Base-by-base conservation (phyloP, 2,888 invertebrate species). In the Sinopyrophorus schimmeli region DNA sequence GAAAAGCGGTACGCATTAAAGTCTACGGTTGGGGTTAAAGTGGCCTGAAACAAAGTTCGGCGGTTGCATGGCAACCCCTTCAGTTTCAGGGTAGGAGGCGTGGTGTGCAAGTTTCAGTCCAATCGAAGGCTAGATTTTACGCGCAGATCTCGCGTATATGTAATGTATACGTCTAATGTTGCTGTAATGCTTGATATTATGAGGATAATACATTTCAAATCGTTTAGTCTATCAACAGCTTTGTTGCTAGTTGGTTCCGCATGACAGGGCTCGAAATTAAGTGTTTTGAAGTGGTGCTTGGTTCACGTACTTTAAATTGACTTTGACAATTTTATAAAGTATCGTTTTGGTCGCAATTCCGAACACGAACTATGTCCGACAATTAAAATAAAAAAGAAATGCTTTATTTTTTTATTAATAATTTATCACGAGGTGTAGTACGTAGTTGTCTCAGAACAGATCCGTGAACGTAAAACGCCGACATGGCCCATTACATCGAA, bases 151-250 rank as follows among this genome's bases (percentile, higher is more conserved):
- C 61, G 58, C 61, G 62, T 63, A 60, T 64, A 69, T 69, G 71
- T 70, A 73, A 73, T 72, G 71, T 70, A 70, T 70, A 64, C 71
- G 68, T 71, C 71, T 74, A 74, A 74, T 74, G 71, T 71, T 64
- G 65, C 71, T 71, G 74, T 74, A 74, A 74, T 74, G 71, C 67
- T 67, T 63, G 70, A 72, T 72, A 73, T 74, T 74, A 74, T 73
- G 68, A 70, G 67, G 69, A 72, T 73, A 73, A 73, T 72, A 72
- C 72, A 70, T 73, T 73, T 71, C 68, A 68, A 73, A 74, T 71
- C 72, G 72, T 65, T 72, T 72, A 72, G 72, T 73, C 66, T 62
- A 66, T 71, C 68, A 66, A 68, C 70, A 67, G 67, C 70, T 62
- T 59, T 64, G 65, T 59, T 58, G 59, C 53, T 55, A 62, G 53